Evolutionary conservation across 2,888 invertebrate species (phyloP), one percentile per base, ranked within the genome.

Genomic region (Cloeon dipterum): DNA sequence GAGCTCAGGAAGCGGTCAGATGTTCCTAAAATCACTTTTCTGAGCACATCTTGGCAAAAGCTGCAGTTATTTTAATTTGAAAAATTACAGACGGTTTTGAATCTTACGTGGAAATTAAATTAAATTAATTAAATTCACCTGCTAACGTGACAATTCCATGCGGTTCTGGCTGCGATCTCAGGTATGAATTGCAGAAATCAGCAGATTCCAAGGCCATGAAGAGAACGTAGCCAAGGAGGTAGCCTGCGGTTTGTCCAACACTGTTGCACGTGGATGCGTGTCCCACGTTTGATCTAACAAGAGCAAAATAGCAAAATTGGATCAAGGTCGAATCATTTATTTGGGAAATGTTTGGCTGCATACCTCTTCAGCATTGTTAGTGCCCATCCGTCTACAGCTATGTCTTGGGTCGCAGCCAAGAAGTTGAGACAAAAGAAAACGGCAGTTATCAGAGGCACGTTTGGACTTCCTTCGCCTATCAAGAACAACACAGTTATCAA

Each of bases 331-430:
- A 4, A 25, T 36, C 14, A 19, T 14, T 2, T 20, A 32, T 36
- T n/a, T n/a, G 4, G 37, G 11, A 23, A 5, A 38, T 16, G 36
- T 8, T 34, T 19, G 20, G 23, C 26, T 7, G 37, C 20, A 32
- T 52, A 86, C 73, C 86, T 79, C 50, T 88, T 83, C 2, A 98
- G 62, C 91, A 99, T 98, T 1, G 96, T 98, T 10, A 99, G 62
- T 1, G 98, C 98, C 98, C 98, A 99, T 17, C 98, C 98, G 62
- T 99, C 98, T 1, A 99, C 96, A 13, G 93, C 96, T 50, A 98
- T 94, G 56, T 99, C 98, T 62, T 99, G 98, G 2, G 98, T 98
- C 3, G 98, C 96, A 4, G 96, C 96, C 47, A 99, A 62, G 51
- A 96, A 93, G 52, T 94, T 96, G 3, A 98, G 62, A 38, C 72